A percentile compares a stretch with the other conserved stretches of the same genome.
phyloP scores from a whole-genome alignment of 2,888 invertebrate genomes.

The Pterostichus madidus region DNA sequence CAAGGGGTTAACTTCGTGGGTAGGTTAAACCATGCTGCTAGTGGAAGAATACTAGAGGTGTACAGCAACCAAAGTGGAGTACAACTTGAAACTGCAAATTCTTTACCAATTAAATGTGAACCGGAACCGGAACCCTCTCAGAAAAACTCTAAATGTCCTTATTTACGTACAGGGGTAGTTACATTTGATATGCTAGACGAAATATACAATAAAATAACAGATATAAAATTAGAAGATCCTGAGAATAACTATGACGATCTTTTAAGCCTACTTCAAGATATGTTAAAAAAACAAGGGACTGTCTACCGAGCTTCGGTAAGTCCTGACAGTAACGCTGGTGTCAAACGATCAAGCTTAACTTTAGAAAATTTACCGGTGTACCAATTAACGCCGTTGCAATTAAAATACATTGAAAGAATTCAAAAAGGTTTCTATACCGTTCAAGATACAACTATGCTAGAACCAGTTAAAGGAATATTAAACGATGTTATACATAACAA shows the following conservation, averaged over 20 bases:
- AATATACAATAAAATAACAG: constrained; percentile 62
- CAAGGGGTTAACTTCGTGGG: constrained; percentile 82
- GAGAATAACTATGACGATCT: constrained; percentile 68
- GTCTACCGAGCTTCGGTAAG: neutral
- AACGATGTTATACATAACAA: constrained; percentile 43
- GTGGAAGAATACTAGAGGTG: constrained; percentile 88
- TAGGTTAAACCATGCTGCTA: constrained; percentile 82
- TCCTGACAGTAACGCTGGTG: neutral
- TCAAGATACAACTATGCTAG: neutral
- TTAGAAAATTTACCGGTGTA: constrained; percentile 34
- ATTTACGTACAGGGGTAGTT: constrained; percentile 28
- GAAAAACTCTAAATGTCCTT: constrained; percentile 45
- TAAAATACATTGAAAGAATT: constrained; percentile 51
- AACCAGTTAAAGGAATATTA: constrained; percentile 31
- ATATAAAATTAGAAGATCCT: constrained; percentile 65
- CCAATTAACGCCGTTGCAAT: constrained; percentile 45
- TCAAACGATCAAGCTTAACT: constrained; percentile 12
- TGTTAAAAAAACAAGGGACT: constrained; percentile 52
- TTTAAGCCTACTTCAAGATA: constrained; percentile 67
- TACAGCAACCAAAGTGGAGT: constrained; percentile 92
- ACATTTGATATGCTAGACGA: constrained; percentile 67
- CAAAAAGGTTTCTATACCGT: neutral
- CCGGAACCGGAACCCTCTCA: neutral
- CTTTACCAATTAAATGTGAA: constrained; percentile 21
- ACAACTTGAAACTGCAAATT: constrained; percentile 91